Percentiles rank a stretch among this genome's conserved stretches.
phyloP scores from a whole-genome alignment of 92 coral and sea anemone species.

The Palythoa grandis region DNA sequence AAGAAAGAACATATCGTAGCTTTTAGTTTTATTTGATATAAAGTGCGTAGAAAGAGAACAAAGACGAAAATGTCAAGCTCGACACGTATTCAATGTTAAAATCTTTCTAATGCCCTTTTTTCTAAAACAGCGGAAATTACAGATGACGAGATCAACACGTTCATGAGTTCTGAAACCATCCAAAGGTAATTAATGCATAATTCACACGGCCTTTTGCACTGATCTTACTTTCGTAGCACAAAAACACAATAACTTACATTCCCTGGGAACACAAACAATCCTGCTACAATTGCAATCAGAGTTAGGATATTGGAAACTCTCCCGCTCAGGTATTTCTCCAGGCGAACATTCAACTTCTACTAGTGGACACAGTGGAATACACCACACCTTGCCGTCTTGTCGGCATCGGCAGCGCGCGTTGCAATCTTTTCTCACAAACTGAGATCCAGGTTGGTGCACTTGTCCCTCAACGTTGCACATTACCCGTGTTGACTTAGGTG shows the following conservation, averaged over 20 bases:
- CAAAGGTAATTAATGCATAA: too few relatives aligned
- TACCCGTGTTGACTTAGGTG: background rate
- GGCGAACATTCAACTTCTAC: background rate
- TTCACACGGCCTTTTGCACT: too few relatives aligned
- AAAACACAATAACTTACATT: constrained; percentile 3
- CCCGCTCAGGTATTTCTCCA: background rate
- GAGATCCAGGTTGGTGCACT: background rate
- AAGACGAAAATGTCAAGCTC: too few relatives aligned
- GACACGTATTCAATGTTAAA: too few relatives aligned
- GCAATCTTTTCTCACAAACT: constrained; percentile 27
- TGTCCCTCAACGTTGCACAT: constrained; percentile 20
- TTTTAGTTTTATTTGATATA: too few relatives aligned
- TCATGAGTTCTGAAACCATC: too few relatives aligned
- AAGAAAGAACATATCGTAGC: too few relatives aligned
- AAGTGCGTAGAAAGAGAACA: too few relatives aligned
- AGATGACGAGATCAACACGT: too few relatives aligned
- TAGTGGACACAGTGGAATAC: constrained; percentile 32
- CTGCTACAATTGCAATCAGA: constrained; percentile 14
- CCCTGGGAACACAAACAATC: constrained; percentile 16
- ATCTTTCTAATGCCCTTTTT: too few relatives aligned
- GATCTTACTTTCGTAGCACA: too few relatives aligned
- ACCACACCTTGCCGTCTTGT: constrained; percentile 31
- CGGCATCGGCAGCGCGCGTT: constrained; percentile 37
- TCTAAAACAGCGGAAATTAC: too few relatives aligned
- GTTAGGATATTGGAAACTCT: background rate